Base-by-base conservation (phyloP, 2,113 vertebrate species). In the Notothenia coriiceps region DNA sequence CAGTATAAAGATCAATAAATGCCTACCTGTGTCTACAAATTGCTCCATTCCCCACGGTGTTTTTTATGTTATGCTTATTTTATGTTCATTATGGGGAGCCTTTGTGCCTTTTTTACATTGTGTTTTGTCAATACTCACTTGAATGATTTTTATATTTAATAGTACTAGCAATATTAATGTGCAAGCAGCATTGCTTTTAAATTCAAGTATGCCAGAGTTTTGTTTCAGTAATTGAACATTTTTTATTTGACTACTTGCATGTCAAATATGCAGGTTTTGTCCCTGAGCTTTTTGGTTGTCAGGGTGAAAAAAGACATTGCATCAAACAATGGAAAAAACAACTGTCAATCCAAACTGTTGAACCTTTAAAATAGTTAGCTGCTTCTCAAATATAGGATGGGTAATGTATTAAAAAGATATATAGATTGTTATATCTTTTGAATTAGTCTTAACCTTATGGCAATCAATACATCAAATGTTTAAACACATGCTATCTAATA, bases 1-100 rank as follows among this genome's bases (percentile, higher is more conserved):
- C 79, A 76, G 70, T 90, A 84, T 87, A 87, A 82, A 79, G 35
- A 86, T 83, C 71, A 85, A 64, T 77, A 86, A 86, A 83, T 85
- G 84, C 70, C 68, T 80, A 74, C 50, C 75, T 14, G 61, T 83
- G 73, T 88, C 77, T 77, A 35, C 67, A 77, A 77, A 86, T 79
- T 75, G 60, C 62, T 82, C 44, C 49, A 40, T 64, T 88, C 55
- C 74, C 86, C 60, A 17, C 33, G 77, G 35, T 54, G 75, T 60
- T 70, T 77, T 72, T 77, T 84, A 88, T 74, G 76, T 67, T 76
- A 60, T 70, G 70, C 66, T 70, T 47, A 25, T 80, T 81, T 71
- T 57, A 70, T 79, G 63, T 72, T 66, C 20, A 35, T 80, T 64
- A 84, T 83, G 52, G 13, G 35, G 49, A 78, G 59, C 33, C 52